A percentile compares a stretch with the other conserved stretches of the same genome.
Conservation (phyloP, 2,113 vertebrate genomes). For the Neogale vison region DNA sequence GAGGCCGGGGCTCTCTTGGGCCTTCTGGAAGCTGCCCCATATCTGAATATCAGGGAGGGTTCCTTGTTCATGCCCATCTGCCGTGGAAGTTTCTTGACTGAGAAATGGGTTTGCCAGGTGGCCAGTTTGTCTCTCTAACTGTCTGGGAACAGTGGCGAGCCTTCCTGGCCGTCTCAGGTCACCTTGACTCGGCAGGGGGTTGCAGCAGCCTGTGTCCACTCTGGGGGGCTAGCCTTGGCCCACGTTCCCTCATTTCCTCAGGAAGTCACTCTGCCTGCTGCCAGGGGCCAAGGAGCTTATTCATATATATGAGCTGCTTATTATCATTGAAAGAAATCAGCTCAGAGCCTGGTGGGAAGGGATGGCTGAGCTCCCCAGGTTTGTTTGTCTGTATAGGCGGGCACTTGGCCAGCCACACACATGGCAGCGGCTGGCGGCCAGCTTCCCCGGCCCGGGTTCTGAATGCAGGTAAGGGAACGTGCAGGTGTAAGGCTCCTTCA, state of each 20-base stretch:
- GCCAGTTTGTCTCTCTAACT: neutral
- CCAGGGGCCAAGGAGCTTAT: neutral
- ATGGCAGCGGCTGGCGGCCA: no score
- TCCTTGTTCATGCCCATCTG: neutral
- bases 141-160: neutral
- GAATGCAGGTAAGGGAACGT: no score
- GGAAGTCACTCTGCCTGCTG: neutral
- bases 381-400: neutral
- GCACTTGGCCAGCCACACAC: neutral
- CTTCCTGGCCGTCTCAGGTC: neutral
- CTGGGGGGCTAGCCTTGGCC: neutral
- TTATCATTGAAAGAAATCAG: neutral
- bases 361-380: neutral
- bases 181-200: neutral
- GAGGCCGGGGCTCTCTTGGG: neutral
- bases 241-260: accelerated
- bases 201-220: neutral
- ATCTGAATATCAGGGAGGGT: neutral
- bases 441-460: no score
- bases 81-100: neutral
- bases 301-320: neutral
- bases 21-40: neutral
- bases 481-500: neutral
- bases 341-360: neutral
- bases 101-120: neutral